These are phyloP conservation scores for Vombatus ursinus DNA, from an alignment of 2,113 vertebrate species.

Conservation along the genomic window DNA sequence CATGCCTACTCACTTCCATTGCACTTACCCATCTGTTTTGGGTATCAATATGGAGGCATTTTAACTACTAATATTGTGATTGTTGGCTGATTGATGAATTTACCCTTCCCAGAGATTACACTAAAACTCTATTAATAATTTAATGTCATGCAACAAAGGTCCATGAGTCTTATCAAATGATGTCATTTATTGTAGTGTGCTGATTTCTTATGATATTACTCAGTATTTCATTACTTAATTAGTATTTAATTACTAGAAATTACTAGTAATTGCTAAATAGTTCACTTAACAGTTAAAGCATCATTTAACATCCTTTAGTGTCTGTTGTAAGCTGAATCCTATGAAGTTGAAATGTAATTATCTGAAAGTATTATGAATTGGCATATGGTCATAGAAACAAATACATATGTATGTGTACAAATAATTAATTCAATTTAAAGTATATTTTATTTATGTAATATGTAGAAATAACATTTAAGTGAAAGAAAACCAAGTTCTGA, in stretches of 20 bases:
- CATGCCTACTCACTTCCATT: background rate
- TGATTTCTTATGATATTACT: background rate
- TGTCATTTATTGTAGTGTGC: background rate
- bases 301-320: background rate
- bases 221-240: conserved; percentile 10
- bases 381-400: background rate
- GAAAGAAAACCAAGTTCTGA: background rate
- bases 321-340: background rate
- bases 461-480: background rate
- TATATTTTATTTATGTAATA: background rate
- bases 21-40: background rate
- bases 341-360: background rate
- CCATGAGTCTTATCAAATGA: background rate
- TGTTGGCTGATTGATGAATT: background rate
- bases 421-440: background rate
- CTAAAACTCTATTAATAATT: background rate
- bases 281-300: background rate
- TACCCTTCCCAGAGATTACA: background rate
- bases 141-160: background rate
- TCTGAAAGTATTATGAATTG: background rate
- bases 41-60: background rate
- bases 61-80: background rate
- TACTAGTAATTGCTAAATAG: background rate
- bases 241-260: background rate
- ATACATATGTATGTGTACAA: background rate